phyloP scores from a whole-genome alignment of 2,113 vertebrate genomes.

The Mystacornis crossleyi region DNA sequence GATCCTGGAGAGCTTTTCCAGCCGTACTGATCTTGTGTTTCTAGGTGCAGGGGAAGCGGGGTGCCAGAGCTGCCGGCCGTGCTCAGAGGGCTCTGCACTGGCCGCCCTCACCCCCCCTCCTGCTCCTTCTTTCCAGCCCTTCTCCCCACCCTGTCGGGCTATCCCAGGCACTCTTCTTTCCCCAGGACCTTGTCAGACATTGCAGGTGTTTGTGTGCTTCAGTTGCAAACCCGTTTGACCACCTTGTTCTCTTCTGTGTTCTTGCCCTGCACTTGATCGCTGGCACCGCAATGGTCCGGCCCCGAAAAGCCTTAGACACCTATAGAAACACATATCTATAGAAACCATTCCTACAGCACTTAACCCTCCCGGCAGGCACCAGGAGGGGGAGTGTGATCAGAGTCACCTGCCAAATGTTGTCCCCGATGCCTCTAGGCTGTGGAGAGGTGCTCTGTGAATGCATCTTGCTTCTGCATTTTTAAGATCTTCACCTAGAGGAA shows the following conservation, averaged over 20 bases:
- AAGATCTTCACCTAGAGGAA: not conserved
- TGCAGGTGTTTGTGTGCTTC: not conserved
- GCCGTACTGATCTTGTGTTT: not conserved
- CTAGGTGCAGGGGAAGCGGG: too few relatives aligned
- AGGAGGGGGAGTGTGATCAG: not conserved
- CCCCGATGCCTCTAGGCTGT: too few relatives aligned
- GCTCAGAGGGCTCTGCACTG: not conserved
- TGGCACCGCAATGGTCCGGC: rapidly evolving
- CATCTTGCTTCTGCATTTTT: not conserved
- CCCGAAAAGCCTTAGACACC: not conserved
- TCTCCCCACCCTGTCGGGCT: not conserved
- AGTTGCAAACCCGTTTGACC: rapidly evolving
- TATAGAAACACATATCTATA: not conserved
- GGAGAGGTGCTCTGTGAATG: not conserved
- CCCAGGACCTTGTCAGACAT: not conserved
- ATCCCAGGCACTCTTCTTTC: too few relatives aligned
- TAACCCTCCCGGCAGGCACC: not conserved
- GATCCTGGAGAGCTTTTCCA: not conserved
- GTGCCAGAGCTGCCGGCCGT: not conserved
- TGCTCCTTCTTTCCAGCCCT: not conserved
- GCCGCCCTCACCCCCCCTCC: not conserved
- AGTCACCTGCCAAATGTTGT: not conserved
- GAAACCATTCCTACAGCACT: too few relatives aligned
- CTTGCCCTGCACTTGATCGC: not conserved
- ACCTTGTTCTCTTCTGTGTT: not conserved